Percentiles rank a stretch among this genome's conserved stretches.
These are phyloP conservation scores for Myocastor coypus DNA, from an alignment of 2,113 vertebrate genomes.

Conservation along the genomic window DNA sequence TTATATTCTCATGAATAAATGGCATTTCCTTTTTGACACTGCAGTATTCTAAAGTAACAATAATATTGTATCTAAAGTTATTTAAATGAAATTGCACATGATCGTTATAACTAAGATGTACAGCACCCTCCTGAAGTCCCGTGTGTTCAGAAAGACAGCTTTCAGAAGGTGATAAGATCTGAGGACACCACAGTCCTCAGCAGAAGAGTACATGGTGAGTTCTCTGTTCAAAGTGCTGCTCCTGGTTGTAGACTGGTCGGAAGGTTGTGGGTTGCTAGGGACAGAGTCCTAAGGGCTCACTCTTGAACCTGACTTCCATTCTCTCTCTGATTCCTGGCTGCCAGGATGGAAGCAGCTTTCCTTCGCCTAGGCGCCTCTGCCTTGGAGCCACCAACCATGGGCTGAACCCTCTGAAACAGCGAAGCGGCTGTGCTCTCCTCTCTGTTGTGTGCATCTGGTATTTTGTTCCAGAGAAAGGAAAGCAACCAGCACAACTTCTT, in stretches of 20 bases:
- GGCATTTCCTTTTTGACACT: neutral
- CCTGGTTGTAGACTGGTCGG: neutral
- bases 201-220: neutral
- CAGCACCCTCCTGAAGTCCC: neutral
- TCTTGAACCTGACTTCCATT: neutral
- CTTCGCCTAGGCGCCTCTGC: neutral
- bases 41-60: neutral
- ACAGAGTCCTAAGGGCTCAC: neutral
- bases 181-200: neutral
- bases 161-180: neutral
- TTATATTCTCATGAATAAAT: neutral
- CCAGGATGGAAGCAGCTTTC: neutral
- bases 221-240: neutral
- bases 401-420: neutral
- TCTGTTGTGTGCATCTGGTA: neutral
- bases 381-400: neutral
- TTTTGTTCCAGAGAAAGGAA: neutral
- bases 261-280: neutral
- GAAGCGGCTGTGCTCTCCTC: neutral
- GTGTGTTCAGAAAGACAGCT: neutral
- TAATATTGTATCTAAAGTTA: neutral
- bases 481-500: neutral
- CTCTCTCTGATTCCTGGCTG: neutral
- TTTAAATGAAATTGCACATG: neutral
- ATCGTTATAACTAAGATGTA: neutral